Evolutionary conservation across 1,140 invertebrate species (phyloP).

Genomic region (Sesamia nonagrioides): DNA sequence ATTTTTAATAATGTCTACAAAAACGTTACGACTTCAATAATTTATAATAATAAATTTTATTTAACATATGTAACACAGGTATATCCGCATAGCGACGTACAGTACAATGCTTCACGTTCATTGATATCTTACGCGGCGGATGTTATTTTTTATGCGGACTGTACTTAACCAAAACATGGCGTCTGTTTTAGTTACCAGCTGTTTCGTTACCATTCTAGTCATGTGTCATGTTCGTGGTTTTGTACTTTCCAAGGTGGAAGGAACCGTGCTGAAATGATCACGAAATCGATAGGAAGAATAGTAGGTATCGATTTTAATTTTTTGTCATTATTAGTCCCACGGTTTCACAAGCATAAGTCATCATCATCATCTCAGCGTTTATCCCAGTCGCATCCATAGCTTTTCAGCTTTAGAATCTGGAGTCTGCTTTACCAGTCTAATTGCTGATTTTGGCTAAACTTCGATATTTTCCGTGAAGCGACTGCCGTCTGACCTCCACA

Average conservation of each 20-base stretch:
- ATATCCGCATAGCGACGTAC: conserved; percentile 9
- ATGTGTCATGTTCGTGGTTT: neutral
- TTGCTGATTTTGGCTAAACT: too few relatives aligned
- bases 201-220: conserved; percentile 19
- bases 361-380: too few relatives aligned
- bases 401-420: too few relatives aligned
- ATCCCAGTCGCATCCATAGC: too few relatives aligned
- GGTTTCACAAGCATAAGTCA: too few relatives aligned
- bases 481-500: too few relatives aligned
- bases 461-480: too few relatives aligned
- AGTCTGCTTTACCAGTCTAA: too few relatives aligned
- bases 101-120: conserved; percentile 13
- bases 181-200: conserved; percentile 40
- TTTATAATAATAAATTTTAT: neutral
- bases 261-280: neutral
- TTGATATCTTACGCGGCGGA: conserved; percentile 31
- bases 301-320: too few relatives aligned
- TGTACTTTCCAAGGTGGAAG: neutral
- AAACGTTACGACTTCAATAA: neutral
- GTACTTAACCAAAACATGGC: conserved; percentile 43
- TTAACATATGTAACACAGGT: neutral
- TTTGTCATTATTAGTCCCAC: too few relatives aligned
- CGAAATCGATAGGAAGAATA: neutral
- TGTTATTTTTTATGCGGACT: conserved; percentile 47
- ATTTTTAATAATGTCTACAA: neutral